Percentiles rank a stretch among this genome's conserved stretches.
These are phyloP conservation scores for Tridacna gigas DNA, from an alignment of 2,888 invertebrate species.

Conservation along the genomic window DNA sequence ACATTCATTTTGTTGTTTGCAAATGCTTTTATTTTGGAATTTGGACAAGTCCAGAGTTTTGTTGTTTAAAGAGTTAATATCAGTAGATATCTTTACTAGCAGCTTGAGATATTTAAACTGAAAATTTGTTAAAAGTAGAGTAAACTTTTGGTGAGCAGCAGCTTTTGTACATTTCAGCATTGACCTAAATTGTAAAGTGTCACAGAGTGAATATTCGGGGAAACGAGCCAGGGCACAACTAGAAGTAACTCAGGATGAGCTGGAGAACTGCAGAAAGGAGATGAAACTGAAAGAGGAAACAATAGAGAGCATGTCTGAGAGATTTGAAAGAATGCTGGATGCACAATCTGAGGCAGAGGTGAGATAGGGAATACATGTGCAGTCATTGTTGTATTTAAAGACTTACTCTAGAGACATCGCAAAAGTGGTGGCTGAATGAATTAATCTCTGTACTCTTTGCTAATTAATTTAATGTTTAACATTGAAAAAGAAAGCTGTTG, in stretches of 20 bases:
- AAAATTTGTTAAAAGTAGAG: background rate
- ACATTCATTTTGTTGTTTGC: too few relatives aligned
- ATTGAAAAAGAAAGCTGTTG: too few relatives aligned
- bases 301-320: conserved; percentile 55
- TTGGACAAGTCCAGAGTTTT: too few relatives aligned
- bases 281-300: conserved; percentile 54
- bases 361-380: background rate
- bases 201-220: conserved; percentile 54
- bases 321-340: conserved; percentile 43
- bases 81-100: too few relatives aligned
- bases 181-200: conserved; percentile 52
- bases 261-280: conserved; percentile 35
- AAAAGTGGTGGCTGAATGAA: background rate
- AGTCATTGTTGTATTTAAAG: background rate
- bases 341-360: conserved; percentile 65
- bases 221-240: conserved; percentile 50
- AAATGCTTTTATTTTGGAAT: too few relatives aligned
- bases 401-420: background rate
- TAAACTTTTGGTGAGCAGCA: background rate
- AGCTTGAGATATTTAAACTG: too few relatives aligned
- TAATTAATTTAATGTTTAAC: background rate
- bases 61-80: too few relatives aligned
- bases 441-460: background rate
- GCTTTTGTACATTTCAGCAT: conserved; percentile 44
- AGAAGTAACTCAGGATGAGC: conserved; percentile 48